Conservation (phyloP, 2,888 invertebrate genomes). For the Leucophenga maculata region DNA sequence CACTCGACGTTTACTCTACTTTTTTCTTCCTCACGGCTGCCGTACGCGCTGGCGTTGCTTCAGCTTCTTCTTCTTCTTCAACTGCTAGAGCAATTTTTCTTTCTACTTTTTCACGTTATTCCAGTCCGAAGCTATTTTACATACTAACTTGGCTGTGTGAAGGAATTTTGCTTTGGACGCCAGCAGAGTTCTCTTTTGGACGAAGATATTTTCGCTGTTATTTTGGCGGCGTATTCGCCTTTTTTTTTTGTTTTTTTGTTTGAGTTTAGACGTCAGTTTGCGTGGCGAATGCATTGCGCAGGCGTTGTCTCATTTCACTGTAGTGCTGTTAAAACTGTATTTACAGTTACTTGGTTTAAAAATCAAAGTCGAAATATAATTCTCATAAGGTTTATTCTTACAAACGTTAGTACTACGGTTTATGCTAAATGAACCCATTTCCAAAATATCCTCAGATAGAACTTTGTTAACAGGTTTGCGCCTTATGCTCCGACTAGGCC, state of each 20-base stretch:
- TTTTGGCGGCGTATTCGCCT: too few species aligned
- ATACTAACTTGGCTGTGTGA: conserved; percentile 49
- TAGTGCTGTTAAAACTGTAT: too few species aligned
- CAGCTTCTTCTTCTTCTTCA: conserved; percentile 21
- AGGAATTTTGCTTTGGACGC: conserved; percentile 48
- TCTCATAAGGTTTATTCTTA: too few species aligned
- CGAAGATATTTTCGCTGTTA: conserved; percentile 39
- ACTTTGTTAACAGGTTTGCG: too few species aligned
- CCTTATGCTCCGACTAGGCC: too few species aligned
- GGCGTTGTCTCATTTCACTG: background rate
- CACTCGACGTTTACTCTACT: conserved; percentile 28
- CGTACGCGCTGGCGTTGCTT: background rate
- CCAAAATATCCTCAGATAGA: too few species aligned
- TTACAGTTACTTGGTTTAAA: too few species aligned
- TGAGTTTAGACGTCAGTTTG: background rate
- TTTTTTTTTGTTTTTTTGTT: too few species aligned
- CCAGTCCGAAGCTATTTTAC: conserved; percentile 60
- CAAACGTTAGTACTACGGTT: too few species aligned
- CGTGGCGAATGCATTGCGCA: background rate
- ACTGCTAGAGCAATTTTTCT: conserved; percentile 32
- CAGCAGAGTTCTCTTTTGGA: conserved; percentile 44
- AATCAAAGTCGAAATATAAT: too few species aligned
- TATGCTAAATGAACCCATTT: too few species aligned
- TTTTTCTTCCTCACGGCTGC: conserved; percentile 7
- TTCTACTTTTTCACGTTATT: conserved; percentile 47